Percentiles rank a stretch among this genome's conserved stretches.
phyloP scores from a whole-genome alignment of 2,888 invertebrate genomes.

The Syrphus vitripennis region DNA sequence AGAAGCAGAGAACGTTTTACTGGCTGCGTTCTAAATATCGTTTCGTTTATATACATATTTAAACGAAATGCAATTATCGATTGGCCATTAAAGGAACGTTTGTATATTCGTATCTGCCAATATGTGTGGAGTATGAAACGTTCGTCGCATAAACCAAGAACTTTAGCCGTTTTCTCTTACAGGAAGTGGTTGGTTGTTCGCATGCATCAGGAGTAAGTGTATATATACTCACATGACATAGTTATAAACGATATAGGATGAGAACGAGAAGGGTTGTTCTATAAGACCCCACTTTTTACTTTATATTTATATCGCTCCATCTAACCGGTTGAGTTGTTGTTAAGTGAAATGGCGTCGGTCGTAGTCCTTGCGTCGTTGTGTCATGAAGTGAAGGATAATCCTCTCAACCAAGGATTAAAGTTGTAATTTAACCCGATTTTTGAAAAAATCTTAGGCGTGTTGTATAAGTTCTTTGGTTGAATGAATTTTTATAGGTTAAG shows the following conservation, averaged over 20 bases:
- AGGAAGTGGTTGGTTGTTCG: constrained; percentile 11
- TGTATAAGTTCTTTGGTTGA: constrained; percentile 4
- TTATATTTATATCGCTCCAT: not conserved
- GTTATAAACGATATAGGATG: not conserved
- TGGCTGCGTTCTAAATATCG: not conserved
- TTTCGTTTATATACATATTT: constrained; percentile 14
- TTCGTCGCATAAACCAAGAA: constrained; percentile 19
- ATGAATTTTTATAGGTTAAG: constrained; percentile 58
- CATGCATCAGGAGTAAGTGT: not conserved
- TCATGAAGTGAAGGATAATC: constrained; percentile 39
- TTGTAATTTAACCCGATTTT: constrained; percentile 57
- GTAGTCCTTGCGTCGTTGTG: not conserved
- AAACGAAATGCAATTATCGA: constrained; percentile 68
- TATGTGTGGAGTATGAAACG: constrained; percentile 5
- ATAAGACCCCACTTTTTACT: not conserved
- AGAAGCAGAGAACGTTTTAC: not conserved
- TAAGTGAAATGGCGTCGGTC: constrained; percentile 21
- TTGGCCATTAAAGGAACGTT: constrained; percentile 50
- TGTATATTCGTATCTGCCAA: not conserved
- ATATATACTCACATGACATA: constrained; percentile 11
- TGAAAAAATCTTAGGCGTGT: not conserved
- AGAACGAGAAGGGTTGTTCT: not conserved
- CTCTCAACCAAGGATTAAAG: constrained; percentile 15
- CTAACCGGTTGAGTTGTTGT: constrained; percentile 23
- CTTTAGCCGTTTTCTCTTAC: constrained; percentile 6